Evolutionary conservation across 2,888 invertebrate species (phyloP).

Genomic region (Subacronicta megacephala): DNA sequence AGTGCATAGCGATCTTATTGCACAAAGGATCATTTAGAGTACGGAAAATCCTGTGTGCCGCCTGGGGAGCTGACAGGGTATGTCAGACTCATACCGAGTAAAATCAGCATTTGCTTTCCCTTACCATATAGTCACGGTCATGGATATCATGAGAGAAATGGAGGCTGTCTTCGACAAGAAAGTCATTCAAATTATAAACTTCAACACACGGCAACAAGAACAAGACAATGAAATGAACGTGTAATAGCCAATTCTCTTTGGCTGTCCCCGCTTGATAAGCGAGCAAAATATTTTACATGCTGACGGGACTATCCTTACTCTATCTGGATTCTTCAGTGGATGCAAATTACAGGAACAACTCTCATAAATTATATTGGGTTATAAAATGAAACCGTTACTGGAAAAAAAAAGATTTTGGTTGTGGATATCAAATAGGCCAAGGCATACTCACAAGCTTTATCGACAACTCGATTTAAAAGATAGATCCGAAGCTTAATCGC

Average conservation of each 20-base stretch:
- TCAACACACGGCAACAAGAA: constrained; percentile 21
- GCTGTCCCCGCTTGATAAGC: constrained; percentile 53
- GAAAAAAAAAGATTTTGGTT: no score
- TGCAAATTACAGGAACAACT: constrained; percentile 22
- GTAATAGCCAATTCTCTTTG: constrained; percentile 24
- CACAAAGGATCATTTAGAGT: not conserved
- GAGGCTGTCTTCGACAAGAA: constrained; percentile 11
- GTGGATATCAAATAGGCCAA: not conserved
- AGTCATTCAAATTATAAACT: constrained; percentile 30
- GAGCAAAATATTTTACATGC: constrained; percentile 35
- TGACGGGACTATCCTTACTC: constrained; percentile 33
- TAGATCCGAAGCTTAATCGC: no score
- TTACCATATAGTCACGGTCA: no score
- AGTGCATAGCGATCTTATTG: not conserved
- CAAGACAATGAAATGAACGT: constrained; percentile 15
- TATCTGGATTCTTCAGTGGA: constrained; percentile 30
- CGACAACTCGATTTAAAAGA: no score
- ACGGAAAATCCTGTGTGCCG: no score
- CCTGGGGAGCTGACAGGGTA: constrained; percentile 8
- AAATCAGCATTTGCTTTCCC: no score
- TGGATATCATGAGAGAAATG: no score
- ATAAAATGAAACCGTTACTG: constrained; percentile 29
- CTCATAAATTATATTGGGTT: constrained; percentile 28
- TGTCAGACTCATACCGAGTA: no score
- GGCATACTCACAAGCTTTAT: not conserved